Evolutionary conservation across 2,888 invertebrate genomes (phyloP).

Genomic region (Rhingia rostrata): DNA sequence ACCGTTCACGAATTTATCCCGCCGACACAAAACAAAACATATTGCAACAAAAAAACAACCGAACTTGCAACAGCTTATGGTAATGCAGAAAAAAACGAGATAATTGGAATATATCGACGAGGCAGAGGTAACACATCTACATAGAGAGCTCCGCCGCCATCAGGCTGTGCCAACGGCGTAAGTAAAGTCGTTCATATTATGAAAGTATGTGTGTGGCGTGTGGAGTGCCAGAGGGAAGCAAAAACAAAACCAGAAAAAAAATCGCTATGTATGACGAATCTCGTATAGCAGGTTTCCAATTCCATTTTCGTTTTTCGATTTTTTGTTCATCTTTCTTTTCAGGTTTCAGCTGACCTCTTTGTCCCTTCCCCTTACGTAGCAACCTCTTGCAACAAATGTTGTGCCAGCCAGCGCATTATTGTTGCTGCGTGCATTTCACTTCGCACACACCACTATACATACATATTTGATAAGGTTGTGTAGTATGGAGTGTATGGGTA

Average conservation of each 20-base stretch:
- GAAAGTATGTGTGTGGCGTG: background rate
- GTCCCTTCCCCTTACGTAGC: constrained; percentile 25
- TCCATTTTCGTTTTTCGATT: constrained; percentile 29
- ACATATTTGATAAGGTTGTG: background rate
- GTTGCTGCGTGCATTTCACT: constrained; percentile 39
- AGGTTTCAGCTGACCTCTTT: constrained; percentile 67
- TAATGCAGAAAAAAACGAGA: constrained; percentile 29
- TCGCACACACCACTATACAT: background rate
- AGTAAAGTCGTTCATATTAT: background rate
- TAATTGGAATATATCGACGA: constrained; percentile 41
- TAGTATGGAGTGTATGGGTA: background rate
- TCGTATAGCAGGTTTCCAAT: constrained; percentile 51
- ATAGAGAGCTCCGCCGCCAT: too few species aligned
- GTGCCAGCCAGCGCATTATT: background rate
- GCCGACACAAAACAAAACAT: constrained; percentile 38
- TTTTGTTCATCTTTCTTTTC: constrained; percentile 40
- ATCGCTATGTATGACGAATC: constrained; percentile 47
- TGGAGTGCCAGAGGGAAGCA: constrained; percentile 25
- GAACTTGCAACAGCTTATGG: constrained; percentile 35
- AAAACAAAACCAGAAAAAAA: constrained; percentile 8
- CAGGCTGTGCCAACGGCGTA: too few species aligned
- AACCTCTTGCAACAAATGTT: background rate
- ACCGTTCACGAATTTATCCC: constrained; percentile 38
- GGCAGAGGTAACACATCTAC: background rate
- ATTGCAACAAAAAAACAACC: background rate